Evolutionary conservation across 2,113 vertebrate genomes (phyloP).

Genomic region (Gymnogyps californianus): DNA sequence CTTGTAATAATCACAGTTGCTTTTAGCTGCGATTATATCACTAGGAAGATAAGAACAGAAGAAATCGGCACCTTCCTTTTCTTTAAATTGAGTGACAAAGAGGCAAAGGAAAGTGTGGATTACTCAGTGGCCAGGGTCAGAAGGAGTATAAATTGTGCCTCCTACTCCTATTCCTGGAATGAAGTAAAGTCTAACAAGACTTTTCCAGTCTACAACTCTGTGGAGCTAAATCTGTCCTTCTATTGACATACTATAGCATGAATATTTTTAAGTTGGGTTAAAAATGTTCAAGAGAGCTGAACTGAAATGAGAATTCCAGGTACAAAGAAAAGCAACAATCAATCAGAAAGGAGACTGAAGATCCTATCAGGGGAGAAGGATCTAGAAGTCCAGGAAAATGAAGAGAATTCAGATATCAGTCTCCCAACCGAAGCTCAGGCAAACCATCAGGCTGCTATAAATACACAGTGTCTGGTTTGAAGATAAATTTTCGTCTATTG

Average conservation of each 20-base stretch:
- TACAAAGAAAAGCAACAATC: not conserved
- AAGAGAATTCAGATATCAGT: not conserved
- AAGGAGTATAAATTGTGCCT: not conserved
- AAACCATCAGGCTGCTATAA: not conserved
- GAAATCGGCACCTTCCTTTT: not conserved
- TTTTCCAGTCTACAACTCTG: not conserved
- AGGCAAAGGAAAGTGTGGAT: not conserved
- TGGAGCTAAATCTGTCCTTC: not conserved
- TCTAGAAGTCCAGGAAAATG: not conserved
- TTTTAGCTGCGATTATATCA: not conserved
- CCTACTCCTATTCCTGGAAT: not conserved
- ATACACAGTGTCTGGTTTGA: not conserved
- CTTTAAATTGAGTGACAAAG: not conserved
- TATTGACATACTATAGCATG: not conserved
- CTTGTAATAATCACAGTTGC: not conserved
- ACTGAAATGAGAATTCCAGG: not conserved
- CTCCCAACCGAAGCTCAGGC: not conserved
- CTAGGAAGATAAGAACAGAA: not conserved
- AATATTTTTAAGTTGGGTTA: not conserved
- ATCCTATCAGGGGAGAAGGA: not conserved
- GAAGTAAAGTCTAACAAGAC: not conserved
- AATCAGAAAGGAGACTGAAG: not conserved
- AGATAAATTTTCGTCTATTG: not conserved
- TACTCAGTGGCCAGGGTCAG: not conserved
- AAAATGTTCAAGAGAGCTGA: not conserved